These are phyloP conservation scores for Poliocrania exsul DNA, from an alignment of 2,797 vertebrate species.

Conservation along the genomic window DNA sequence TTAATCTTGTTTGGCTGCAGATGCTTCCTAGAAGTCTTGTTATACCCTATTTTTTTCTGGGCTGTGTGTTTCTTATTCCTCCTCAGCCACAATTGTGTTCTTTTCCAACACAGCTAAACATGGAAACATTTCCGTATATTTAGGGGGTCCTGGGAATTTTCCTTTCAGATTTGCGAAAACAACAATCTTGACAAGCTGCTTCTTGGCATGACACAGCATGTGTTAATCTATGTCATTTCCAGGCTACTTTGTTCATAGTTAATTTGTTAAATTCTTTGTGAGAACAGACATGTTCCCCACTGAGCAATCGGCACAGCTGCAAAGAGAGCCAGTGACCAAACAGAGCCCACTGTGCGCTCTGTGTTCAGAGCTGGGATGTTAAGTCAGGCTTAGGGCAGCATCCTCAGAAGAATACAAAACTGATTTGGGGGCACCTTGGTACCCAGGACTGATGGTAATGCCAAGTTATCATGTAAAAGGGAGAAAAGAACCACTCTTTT, in stretches of 20 bases:
- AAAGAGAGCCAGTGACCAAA: constrained; percentile 25
- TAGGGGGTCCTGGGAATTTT: constrained; percentile 67
- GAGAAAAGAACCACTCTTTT: not conserved
- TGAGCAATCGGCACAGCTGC: constrained; percentile 66
- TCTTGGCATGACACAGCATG: constrained; percentile 68
- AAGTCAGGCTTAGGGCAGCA: not conserved
- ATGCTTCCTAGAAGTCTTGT: not conserved
- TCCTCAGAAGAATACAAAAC: not conserved
- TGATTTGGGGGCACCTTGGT: not conserved
- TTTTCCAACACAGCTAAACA: constrained; percentile 66
- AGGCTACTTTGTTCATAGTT: constrained; percentile 72
- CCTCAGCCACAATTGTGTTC: not conserved
- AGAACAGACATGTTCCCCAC: constrained; percentile 61
- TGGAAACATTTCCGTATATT: constrained; percentile 32
- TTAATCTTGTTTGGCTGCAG: not conserved
- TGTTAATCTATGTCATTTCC: constrained; percentile 56
- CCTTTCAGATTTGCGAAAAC: constrained; percentile 70
- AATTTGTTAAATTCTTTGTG: constrained; percentile 76
- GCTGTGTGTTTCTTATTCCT: constrained; percentile 3
- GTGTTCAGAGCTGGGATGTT: constrained; percentile 16
- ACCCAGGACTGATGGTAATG: too few relatives aligned
- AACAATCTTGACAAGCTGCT: constrained; percentile 63
- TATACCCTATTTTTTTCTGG: not conserved
- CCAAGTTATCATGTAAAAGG: not conserved
- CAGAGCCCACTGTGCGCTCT: constrained; percentile 56